Conservation (phyloP, 2,113 vertebrate genomes). For the Salvelinus sp. region DNA sequence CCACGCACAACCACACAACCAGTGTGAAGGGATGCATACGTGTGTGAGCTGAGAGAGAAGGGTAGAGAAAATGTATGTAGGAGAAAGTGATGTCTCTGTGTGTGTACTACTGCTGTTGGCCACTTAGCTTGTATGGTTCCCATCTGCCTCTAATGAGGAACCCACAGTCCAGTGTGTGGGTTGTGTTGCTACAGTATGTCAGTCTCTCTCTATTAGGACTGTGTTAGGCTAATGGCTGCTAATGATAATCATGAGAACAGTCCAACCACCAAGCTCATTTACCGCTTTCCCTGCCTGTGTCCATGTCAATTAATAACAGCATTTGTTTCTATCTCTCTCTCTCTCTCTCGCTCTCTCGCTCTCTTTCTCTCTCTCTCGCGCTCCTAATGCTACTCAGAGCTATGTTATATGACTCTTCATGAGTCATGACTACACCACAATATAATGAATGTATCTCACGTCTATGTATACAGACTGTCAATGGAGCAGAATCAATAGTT, state of each 20-base stretch:
- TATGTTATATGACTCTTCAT: too few species aligned
- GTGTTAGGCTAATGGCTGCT: conserved; percentile 38
- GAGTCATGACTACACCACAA: too few species aligned
- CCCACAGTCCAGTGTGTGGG: conserved; percentile 46
- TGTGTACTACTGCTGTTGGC: conserved; percentile 8
- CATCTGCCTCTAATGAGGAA: neutral
- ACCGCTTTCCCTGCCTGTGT: neutral
- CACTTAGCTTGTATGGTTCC: conserved; percentile 24
- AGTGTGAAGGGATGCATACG: neutral
- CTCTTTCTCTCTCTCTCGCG: neutral
- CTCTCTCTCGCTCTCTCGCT: neutral
- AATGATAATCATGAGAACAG: conserved; percentile 44
- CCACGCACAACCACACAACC: too few species aligned
- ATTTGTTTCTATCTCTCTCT: neutral
- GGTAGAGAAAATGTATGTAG: too few species aligned
- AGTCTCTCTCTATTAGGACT: conserved; percentile 30
- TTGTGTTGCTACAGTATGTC: conserved; percentile 35
- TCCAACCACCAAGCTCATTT: conserved; percentile 33
- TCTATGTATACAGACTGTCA: too few species aligned
- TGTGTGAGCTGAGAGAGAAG: neutral
- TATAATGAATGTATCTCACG: too few species aligned
- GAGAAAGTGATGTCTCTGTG: neutral
- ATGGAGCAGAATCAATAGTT: too few species aligned
- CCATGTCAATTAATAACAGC: conserved; percentile 2
- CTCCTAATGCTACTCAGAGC: too few species aligned